Evolutionary conservation across 2,113 vertebrate genomes (phyloP).

Genomic region (Phasianus colchicus): DNA sequence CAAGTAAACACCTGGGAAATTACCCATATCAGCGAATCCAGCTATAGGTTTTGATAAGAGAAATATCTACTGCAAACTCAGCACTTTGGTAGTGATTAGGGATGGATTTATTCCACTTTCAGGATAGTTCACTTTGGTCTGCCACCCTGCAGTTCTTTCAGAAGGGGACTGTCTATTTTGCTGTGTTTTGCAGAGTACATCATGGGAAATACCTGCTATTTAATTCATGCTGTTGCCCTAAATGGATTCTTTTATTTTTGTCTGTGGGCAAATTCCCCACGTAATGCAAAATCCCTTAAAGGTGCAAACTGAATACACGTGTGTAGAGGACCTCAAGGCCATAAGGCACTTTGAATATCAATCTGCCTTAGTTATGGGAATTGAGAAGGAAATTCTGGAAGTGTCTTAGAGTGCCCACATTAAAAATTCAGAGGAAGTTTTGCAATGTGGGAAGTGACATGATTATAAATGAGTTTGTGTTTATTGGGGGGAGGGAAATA

Average conservation of each 20-base stretch:
- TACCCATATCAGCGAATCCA: not conserved
- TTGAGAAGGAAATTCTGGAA: not conserved
- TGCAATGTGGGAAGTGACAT: not conserved
- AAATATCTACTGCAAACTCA: conserved; percentile 33
- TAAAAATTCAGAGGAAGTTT: not conserved
- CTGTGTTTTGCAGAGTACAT: not conserved
- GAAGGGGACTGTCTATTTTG: not conserved
- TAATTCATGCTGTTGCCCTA: not conserved
- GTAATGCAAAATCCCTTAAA: not conserved
- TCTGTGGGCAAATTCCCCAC: not conserved
- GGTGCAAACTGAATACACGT: not conserved
- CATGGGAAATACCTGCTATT: not conserved
- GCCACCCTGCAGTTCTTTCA: not conserved
- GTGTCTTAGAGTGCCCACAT: not conserved
- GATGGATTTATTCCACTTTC: conserved; percentile 16
- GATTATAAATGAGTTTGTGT: not conserved
- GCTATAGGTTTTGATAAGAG: conserved; percentile 33
- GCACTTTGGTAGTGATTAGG: not conserved
- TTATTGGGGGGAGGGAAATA: not conserved
- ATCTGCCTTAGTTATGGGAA: not conserved
- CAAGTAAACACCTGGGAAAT: conserved; percentile 1
- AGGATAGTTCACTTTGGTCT: not conserved
- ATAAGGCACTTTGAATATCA: not conserved
- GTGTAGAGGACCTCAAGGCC: not conserved
- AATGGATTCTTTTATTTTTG: not conserved